These are phyloP conservation scores for Boulengeromyrus knoepffleri DNA, from an alignment of 2,113 vertebrate genomes.

Conservation along the genomic window DNA sequence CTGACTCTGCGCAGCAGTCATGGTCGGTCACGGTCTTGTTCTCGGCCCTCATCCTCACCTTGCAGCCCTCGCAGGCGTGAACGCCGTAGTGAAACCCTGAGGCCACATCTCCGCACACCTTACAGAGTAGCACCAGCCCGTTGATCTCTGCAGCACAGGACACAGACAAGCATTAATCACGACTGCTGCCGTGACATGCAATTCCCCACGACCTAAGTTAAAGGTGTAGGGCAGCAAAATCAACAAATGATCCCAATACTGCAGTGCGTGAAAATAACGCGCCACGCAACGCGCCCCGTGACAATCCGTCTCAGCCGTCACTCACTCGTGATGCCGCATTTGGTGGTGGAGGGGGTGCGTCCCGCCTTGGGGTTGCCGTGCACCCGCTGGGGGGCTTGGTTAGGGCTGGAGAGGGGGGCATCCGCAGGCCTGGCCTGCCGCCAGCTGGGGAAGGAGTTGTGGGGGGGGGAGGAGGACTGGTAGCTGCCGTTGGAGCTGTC, in stretches of 20 bases:
- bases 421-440: conserved; percentile 29
- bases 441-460: conserved; percentile 64
- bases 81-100: conserved; percentile 97
- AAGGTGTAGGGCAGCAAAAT: not conserved
- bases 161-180: not conserved
- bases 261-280: too few relatives aligned
- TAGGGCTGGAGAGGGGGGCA: not conserved
- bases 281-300: too few relatives aligned
- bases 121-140: conserved; percentile 92
- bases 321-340: conserved; percentile 84
- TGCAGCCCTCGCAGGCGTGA: conserved; percentile 94
- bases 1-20: not conserved
- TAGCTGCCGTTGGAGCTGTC: conserved; percentile 88
- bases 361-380: conserved; percentile 63
- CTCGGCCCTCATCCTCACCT: conserved; percentile 64
- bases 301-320: not conserved
- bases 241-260: not conserved
- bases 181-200: too few relatives aligned
- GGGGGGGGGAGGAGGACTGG: conserved; percentile 76
- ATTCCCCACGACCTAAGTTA: not conserved
- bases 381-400: conserved; percentile 52
- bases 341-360: conserved; percentile 58
- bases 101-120: conserved; percentile 93
- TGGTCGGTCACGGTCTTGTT: too few relatives aligned
- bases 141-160: conserved; percentile 75